Percentiles rank a stretch among this genome's conserved stretches.
Conservation (phyloP, 2,797 vertebrate species). For the Poecilia velifera region DNA sequence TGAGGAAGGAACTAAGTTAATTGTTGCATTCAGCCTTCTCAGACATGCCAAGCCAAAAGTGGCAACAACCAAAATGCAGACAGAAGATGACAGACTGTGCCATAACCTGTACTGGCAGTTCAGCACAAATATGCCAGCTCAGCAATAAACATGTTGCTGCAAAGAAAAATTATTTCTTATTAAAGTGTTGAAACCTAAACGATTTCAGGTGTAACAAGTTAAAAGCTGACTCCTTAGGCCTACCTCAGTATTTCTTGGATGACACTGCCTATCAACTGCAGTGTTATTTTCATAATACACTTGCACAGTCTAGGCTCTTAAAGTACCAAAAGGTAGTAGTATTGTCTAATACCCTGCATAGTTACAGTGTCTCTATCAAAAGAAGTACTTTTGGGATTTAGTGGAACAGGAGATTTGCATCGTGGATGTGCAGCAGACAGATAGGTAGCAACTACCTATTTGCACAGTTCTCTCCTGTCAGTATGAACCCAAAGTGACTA, state of each 20-base stretch:
- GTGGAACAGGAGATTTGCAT: constrained; percentile 48
- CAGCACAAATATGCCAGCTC: background rate
- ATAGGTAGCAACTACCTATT: constrained; percentile 27
- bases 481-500: background rate
- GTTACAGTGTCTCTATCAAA: background rate
- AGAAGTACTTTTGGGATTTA: constrained; percentile 20
- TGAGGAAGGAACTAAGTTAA: background rate
- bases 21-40: background rate
- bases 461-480: background rate
- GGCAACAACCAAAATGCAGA: constrained; percentile 18
- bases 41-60: background rate
- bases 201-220: background rate
- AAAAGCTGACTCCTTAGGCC: background rate
- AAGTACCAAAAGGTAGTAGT: background rate
- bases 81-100: background rate
- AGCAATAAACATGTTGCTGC: background rate
- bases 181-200: background rate
- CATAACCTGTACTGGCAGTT: background rate
- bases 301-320: background rate
- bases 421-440: constrained; percentile 60
- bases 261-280: background rate
- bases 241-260: background rate
- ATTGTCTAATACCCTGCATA: background rate
- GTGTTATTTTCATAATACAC: background rate
- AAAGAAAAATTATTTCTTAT: background rate